Percentiles rank a stretch among this genome's conserved stretches.
phyloP scores from a whole-genome alignment of 2,888 invertebrate species.

The Prenolepis imparis region DNA sequence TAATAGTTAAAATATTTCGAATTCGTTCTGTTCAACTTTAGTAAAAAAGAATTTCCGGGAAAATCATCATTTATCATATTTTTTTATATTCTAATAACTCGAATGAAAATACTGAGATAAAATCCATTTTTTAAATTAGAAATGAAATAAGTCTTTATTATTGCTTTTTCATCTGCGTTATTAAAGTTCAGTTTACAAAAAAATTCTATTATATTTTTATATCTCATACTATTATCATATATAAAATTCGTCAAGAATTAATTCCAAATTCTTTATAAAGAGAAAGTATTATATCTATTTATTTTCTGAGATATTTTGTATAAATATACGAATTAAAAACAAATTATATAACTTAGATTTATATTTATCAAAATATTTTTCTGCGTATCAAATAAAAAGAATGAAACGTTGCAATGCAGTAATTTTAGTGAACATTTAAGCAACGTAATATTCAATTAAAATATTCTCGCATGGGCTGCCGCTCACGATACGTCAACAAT shows the following conservation, averaged over 20 bases:
- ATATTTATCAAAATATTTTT: not conserved
- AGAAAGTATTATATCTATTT: not conserved
- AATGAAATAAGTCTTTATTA: not conserved
- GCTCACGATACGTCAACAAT: not conserved
- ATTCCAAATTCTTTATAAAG: not conserved
- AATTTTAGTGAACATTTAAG: not conserved
- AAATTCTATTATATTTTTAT: not conserved
- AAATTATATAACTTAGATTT: not conserved
- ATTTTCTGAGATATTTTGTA: not conserved
- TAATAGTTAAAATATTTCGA: not conserved
- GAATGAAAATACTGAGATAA: not conserved
- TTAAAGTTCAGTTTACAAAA: not conserved
- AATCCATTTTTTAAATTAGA: not conserved
- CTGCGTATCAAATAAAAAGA: slow-evolving; percentile 1
- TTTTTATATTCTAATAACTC: not conserved
- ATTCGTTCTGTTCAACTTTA: not conserved
- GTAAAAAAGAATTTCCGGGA: not conserved
- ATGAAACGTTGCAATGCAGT: not conserved
- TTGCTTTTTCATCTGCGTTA: not conserved
- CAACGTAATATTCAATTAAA: slow-evolving; percentile 34
- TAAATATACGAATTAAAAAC: not conserved
- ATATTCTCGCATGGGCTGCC: not conserved
- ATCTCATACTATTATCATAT: not conserved
- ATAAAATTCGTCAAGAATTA: not conserved
- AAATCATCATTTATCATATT: not conserved